Conservation (phyloP, 2,797 vertebrate species). For the Heterohyrax brucei region DNA sequence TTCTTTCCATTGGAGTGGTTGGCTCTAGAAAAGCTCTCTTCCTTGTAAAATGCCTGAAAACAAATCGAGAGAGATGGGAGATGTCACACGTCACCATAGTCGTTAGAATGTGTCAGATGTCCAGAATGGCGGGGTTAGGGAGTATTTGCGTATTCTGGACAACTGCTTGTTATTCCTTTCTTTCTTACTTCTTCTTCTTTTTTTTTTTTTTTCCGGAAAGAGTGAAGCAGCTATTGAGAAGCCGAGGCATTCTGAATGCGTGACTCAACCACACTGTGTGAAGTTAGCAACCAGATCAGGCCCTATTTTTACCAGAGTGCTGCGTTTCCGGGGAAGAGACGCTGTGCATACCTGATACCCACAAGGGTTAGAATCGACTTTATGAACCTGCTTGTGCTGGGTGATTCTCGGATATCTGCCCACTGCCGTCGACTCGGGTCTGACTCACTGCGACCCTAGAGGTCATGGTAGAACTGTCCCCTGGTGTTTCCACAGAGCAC, state of each 20-base stretch:
- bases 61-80: constrained; percentile 13
- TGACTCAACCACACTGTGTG: constrained; percentile 74
- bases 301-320: constrained; percentile 73
- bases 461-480: too few relatives aligned
- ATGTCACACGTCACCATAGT: not conserved
- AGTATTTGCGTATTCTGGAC: constrained; percentile 45
- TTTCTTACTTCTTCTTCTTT: not conserved
- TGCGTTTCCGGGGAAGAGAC: constrained; percentile 38
- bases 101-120: constrained; percentile 7
- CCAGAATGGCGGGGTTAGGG: not conserved
- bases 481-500: too few relatives aligned
- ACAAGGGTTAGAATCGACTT: constrained; percentile 44
- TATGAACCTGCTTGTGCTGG: not conserved
- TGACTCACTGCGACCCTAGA: too few relatives aligned
- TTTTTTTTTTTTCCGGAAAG: not conserved
- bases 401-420: not conserved
- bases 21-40: not conserved
- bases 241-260: constrained; percentile 43
- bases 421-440: too few relatives aligned
- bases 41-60: constrained; percentile 36
- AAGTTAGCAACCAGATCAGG: constrained; percentile 56
- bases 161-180: not conserved
- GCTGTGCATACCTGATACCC: not conserved
- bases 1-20: constrained; percentile 8
- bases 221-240: constrained; percentile 74